Percentiles rank a stretch among this genome's conserved stretches.
phyloP scores from a whole-genome alignment of 2,888 invertebrate species.

The Bruchidius siliquastri region DNA sequence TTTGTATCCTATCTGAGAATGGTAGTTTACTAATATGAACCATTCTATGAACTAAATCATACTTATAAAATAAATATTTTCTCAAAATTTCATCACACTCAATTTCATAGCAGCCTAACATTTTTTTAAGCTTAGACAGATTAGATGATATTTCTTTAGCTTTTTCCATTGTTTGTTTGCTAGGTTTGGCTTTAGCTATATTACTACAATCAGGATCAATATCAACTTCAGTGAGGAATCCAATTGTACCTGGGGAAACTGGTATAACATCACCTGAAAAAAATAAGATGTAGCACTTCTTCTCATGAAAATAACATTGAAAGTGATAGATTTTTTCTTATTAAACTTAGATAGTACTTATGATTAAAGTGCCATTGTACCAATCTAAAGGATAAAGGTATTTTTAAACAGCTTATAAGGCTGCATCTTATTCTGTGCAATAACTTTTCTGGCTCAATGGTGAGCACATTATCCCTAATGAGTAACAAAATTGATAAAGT shows the following conservation, averaged over 20 bases:
- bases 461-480: no score
- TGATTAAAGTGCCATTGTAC: no score
- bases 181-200: neutral
- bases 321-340: no score
- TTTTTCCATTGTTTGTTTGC: neutral
- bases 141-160: neutral
- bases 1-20: constrained; percentile 12
- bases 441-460: no score
- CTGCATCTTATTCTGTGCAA: no score
- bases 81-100: constrained; percentile 9
- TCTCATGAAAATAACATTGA: no score
- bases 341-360: no score
- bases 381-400: no score
- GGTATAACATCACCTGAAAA: constrained; percentile 53
- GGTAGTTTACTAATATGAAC: constrained; percentile 23
- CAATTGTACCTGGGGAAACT: constrained; percentile 53
- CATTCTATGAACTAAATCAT: constrained; percentile 23
- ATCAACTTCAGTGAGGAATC: constrained; percentile 55
- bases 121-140: neutral
- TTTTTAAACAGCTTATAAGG: no score
- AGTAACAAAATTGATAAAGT: no score
- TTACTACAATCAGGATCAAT: constrained; percentile 21
- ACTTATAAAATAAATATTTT: constrained; percentile 15
- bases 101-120: constrained; percentile 4
- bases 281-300: constrained; percentile 13